Percentiles rank a stretch among this genome's conserved stretches.
Conservation (phyloP, 37 sponge, comb jelly and placozoan species). For the Amphimedon queenslandica region DNA sequence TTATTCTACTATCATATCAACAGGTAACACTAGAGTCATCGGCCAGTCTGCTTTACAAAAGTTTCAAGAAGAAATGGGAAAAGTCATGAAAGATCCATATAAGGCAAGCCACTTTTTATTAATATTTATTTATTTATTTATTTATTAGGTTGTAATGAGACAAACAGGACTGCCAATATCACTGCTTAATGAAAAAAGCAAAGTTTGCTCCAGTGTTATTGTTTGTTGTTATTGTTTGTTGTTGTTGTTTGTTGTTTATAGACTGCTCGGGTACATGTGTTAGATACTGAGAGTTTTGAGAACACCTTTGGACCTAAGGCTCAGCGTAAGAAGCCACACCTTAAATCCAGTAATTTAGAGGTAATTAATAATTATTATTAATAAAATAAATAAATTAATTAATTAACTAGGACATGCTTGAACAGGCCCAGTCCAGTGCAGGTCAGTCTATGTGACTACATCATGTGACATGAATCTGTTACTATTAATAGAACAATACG, state of each 20-base stretch:
- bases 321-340: constrained; percentile 78
- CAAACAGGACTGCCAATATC: constrained; percentile 88
- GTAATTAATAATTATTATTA: constrained; percentile 14
- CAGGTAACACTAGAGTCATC: constrained; percentile 90
- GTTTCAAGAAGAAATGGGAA: constrained; percentile 95
- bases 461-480: too few species aligned
- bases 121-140: background rate
- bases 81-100: constrained; percentile 90
- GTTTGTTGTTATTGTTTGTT: background rate
- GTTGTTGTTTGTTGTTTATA: background rate
- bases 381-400: background rate
- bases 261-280: constrained; percentile 80
- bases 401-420: too few species aligned
- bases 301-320: constrained; percentile 93
- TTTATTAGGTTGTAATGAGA: constrained; percentile 82
- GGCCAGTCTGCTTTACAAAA: constrained; percentile 89
- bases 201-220: constrained; percentile 39
- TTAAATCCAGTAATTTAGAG: constrained; percentile 63
- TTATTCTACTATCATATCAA: background rate
- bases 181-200: constrained; percentile 85
- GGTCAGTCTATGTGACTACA: too few species aligned
- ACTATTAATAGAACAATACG: constrained; percentile 36
- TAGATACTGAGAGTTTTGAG: constrained; percentile 91
- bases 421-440: too few species aligned
- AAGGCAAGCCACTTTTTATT: constrained; percentile 37